Percentiles rank a stretch among this genome's conserved stretches.
Evolutionary conservation across 2,888 invertebrate species (phyloP).

Genomic region (Cheilosia impressa): DNA sequence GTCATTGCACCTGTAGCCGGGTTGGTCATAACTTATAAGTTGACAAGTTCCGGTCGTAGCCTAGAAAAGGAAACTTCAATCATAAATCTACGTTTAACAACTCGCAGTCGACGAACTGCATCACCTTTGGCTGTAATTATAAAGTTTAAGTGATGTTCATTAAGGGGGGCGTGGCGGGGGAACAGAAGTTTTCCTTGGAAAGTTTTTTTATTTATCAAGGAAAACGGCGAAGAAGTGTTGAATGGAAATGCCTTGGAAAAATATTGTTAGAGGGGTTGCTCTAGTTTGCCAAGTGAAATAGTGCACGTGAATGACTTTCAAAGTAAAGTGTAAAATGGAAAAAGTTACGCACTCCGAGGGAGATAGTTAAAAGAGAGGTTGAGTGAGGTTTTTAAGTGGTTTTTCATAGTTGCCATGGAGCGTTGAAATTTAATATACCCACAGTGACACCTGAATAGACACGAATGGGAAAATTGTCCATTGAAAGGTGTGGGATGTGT

Average conservation of each 20-base stretch:
- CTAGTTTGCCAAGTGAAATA: not conserved
- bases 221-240: not conserved
- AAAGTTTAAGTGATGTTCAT: slow-evolving; percentile 47
- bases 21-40: too few species aligned
- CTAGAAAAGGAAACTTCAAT: slow-evolving; percentile 1
- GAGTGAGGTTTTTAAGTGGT: too few species aligned
- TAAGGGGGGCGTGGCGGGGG: too few species aligned
- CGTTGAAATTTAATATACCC: too few species aligned
- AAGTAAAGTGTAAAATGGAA: not conserved
- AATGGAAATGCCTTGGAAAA: not conserved
- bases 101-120: slow-evolving; percentile 6
- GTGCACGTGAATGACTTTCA: not conserved
- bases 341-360: too few species aligned
- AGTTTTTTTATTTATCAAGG: slow-evolving; percentile 7
- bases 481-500: too few species aligned
- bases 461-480: too few species aligned
- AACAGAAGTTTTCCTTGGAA: not conserved
- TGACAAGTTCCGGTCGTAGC: not conserved
- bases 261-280: not conserved
- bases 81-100: slow-evolving; percentile 50
- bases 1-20: slow-evolving; percentile 14
- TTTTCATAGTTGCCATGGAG: too few species aligned
- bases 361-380: too few species aligned
- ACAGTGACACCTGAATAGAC: too few species aligned
- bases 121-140: slow-evolving; percentile 16